Evolutionary conservation across 2,113 vertebrate species (phyloP), one percentile per base, ranked within the genome.

Genomic region (Cacatua alba): DNA sequence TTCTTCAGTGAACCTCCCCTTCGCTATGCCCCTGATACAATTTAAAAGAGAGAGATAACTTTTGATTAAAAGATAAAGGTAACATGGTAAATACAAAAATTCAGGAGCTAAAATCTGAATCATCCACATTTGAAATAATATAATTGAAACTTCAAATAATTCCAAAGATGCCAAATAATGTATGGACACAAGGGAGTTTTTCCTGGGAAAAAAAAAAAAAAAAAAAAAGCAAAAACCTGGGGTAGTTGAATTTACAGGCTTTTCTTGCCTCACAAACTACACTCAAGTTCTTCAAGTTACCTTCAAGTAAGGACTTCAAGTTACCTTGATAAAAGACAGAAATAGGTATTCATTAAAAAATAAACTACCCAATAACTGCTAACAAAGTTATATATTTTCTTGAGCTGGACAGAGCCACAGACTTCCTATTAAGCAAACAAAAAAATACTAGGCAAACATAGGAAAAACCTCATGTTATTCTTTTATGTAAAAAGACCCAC

Each of bases 401-500:
- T 91, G 59, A 88, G 29, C 12, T 63, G 44, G n/a, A 57, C 3
- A 95, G 49, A 88, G 35, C 3, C 53, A 33, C 23, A 8, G 6
- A 62, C 18, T 48, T 80, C 29, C 18, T 62, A 43, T 18, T 51
- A 64, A 44, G 41, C 13, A 92, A 79, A 37, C 1, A 6, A n/a
- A 68, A 44, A n/a, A 68, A 44, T 5, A 0, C 23, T 55, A 65
- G 4, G 19, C 23, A 78, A 87, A 70, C 8, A 41, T 2, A 29
- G 11, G 0, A 35, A 69, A 59, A 63, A 11, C 0, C 3, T 4
- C 19, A 31, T 17, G 3, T 37, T 55, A 48, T 21, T 82, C 3
- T n/a, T 67, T 68, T 44, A 46, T 3, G 0, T 48, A 35, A 85
- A 84, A 85, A 75, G 3, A 82, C 39, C 18, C 28, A 68, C 5